Percentiles rank a stretch among this genome's conserved stretches.
Evolutionary conservation across 92 coral and sea anemone genomes (phyloP).

Genomic region (Desmophyllum pertusum): DNA sequence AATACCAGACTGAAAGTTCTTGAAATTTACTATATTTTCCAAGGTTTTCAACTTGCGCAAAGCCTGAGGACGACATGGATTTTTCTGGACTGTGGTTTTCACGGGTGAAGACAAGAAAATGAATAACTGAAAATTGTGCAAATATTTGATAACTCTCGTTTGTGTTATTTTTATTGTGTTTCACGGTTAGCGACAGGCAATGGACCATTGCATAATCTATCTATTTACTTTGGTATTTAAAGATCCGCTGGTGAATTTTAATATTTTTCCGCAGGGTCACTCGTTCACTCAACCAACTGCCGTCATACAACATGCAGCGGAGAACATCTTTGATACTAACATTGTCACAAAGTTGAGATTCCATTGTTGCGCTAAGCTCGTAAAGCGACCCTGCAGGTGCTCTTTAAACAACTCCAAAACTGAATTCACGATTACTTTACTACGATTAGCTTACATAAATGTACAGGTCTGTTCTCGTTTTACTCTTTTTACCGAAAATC

Average conservation of each 20-base stretch:
- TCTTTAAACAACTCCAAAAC: not conserved
- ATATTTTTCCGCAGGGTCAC: not conserved
- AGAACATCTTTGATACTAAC: not conserved
- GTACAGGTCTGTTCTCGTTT: not conserved
- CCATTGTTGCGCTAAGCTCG: not conserved
- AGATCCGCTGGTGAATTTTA: slow-evolving; percentile 7
- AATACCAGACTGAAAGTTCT: not conserved
- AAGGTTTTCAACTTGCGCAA: not conserved
- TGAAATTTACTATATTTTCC: not conserved
- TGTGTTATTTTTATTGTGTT: not conserved
- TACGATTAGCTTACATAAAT: not conserved
- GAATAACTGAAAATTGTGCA: not conserved
- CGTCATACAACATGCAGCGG: not conserved
- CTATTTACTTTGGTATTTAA: not conserved
- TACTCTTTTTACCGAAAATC: not conserved
- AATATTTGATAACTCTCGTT: not conserved
- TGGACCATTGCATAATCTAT: not conserved
- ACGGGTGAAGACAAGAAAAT: not conserved
- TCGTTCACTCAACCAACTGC: too few species aligned
- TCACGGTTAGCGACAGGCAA: not conserved
- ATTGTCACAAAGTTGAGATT: not conserved
- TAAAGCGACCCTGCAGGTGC: slow-evolving; percentile 13
- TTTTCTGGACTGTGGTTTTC: too few species aligned
- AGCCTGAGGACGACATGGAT: not conserved
- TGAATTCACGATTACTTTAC: not conserved